Conservation (phyloP, 2,888 invertebrate genomes). For the Eurytoma adleriae region DNA sequence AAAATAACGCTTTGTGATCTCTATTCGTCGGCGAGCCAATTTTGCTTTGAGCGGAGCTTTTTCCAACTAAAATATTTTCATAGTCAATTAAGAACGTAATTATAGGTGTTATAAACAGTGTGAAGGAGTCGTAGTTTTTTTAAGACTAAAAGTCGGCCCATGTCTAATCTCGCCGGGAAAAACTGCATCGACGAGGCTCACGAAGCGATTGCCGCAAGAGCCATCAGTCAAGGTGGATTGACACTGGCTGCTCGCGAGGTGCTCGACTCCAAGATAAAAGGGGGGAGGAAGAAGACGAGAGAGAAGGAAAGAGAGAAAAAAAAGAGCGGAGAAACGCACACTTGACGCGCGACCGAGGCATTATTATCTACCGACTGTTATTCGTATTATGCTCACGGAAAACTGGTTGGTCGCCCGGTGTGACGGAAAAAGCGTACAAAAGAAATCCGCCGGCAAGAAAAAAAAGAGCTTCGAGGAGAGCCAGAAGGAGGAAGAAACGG, state of each 20-base stretch:
- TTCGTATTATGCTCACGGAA: conserved; percentile 11
- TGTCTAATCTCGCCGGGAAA: too few relatives aligned
- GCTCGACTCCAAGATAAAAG: conserved; percentile 25
- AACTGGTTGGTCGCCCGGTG: conserved; percentile 33
- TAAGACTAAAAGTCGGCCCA: too few relatives aligned
- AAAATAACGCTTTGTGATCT: too few relatives aligned
- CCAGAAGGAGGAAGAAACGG: conserved; percentile 34
- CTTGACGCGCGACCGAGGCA: conserved; percentile 16
- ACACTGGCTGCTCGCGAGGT: conserved; percentile 28
- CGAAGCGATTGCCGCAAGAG: neutral
- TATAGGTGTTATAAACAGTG: too few relatives aligned
- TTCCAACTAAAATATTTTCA: too few relatives aligned
- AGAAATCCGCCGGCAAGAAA: neutral
- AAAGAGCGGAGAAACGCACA: neutral
- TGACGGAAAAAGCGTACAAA: conserved; percentile 20
- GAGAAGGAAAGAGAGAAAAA: neutral
- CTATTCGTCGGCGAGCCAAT: too few relatives aligned
- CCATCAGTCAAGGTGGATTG: conserved; percentile 26
- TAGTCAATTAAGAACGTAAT: too few relatives aligned
- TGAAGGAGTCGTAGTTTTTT: too few relatives aligned
- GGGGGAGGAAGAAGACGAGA: neutral
- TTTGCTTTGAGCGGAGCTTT: too few relatives aligned
- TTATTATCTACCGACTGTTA: conserved; percentile 32
- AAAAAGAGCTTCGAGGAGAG: conserved; percentile 15
- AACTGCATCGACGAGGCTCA: too few relatives aligned